Base-by-base conservation (phyloP, 2,888 invertebrate species). In the Cryptosula pallasiana region DNA sequence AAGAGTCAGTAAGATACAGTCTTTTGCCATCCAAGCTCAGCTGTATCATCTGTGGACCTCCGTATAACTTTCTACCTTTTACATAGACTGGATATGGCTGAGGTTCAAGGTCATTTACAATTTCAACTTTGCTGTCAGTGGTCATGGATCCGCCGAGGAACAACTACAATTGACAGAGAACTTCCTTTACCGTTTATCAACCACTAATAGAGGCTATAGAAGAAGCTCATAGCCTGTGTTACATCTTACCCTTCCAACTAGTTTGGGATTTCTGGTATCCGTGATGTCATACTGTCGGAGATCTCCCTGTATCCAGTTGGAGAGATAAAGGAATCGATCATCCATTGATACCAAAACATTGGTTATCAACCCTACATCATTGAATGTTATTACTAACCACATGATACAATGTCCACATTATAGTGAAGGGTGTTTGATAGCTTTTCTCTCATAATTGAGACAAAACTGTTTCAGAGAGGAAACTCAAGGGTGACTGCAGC, bases 41-140 rank as follows among this genome's bases (percentile, higher is more conserved):
- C 83, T 99, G 98, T 75, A 98, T 84, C 98, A 99, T 99, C 86
- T 99, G 98, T 0, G 97, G 93, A 0, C 91, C 90, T 1, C 95
- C 98, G 75, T 90, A 87, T 55, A 96, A 85, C 55, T 89, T 88
- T 75, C 90, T 90, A 0, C 92, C 93, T 81, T 93, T 92, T 0
- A 96, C 84, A 73, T 85, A 87, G 0, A 91, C 87, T 0, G 91
- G 91, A 74, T 90, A 86, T 0, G 91, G 91, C 77, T 89, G 89
- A 20, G 91, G 82, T 81, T 94, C 94, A 20, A 86, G 84, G 82
- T 95, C 94, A 75, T 91, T 88, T 2, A 90, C 80, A 0, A 96
- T 90, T 76, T 89, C 89, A 0, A 95, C 88, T n/a, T 87, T 84
- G 0, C 91, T 89, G 76, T 91, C 91, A 57, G 88, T 89, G 36